Base-by-base conservation (phyloP, 1,140 invertebrate species). In the Pseudomyrmex concolor region DNA sequence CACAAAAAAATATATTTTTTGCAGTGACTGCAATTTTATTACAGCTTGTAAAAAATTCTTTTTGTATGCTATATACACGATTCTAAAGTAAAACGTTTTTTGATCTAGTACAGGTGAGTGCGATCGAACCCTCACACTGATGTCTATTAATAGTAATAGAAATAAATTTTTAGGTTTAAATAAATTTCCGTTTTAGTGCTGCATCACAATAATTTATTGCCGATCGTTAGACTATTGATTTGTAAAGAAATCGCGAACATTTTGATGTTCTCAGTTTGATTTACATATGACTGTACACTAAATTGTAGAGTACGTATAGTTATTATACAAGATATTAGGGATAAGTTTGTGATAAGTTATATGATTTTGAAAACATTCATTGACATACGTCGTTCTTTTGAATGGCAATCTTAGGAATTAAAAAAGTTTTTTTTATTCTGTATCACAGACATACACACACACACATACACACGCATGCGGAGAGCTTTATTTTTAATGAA, bases 401-500 rank as follows among this genome's bases (percentile, higher is more conserved):
- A n/a, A 45, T 19, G 54, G 54, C 51, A 70, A 34, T 17, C 22
- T 80, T 71, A 55, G 76, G 45, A 66, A 76, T 76, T 76, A 48
- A 66, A 34, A 50, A 34, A 5, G 5, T 60, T 19, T 59, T 57
- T 70, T 67, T 68, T 60, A 48, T 22, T 80, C 76, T 77, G 64
- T 45, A 48, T 7, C n/a, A 34, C 34, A 7, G 34, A 34, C 34
- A 34, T 0, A 34, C 3, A 34, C 34, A 34, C 34, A 34, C 25
- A 34, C 34, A 34, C 34, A 34, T 7, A 34, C 34, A 34, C 4
- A 34, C 34, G 34, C 34, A 34, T 34, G 34, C 34, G 15, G 43
- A 70, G 76, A 80, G 54, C 19, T 45, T 50, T 55, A 25, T 80
- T 80, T 80, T 80, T 71, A 80, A 80, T 60, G 59, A 80, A 71